Percentiles rank a stretch among this genome's conserved stretches.
These are phyloP conservation scores for Junonia oenone DNA, from an alignment of 2,888 invertebrate genomes.

Conservation along the genomic window DNA sequence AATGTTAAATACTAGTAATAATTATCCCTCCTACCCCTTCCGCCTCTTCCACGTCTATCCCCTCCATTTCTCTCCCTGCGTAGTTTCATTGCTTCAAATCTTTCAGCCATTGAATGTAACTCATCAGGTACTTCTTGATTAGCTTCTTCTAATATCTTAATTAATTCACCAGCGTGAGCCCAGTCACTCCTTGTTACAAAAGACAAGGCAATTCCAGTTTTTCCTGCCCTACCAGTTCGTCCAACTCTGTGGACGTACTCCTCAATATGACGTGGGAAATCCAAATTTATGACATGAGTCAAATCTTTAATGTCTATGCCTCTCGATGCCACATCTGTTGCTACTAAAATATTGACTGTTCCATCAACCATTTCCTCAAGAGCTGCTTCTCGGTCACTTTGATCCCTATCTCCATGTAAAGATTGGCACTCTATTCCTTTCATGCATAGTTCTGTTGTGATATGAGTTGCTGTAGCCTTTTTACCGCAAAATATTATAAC, in stretches of 20 bases:
- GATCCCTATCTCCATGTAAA: constrained; percentile 94
- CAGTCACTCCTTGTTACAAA: constrained; percentile 90
- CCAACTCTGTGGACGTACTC: constrained; percentile 98
- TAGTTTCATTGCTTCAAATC: constrained; percentile 84
- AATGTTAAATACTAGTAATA: constrained; percentile 40
- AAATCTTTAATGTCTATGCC: constrained; percentile 95
- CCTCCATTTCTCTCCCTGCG: constrained; percentile 78
- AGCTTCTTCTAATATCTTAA: constrained; percentile 92
- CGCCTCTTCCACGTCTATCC: constrained; percentile 48
- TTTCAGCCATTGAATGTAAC: constrained; percentile 85
- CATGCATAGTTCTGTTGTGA: constrained; percentile 88
- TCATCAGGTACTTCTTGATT: constrained; percentile 90
- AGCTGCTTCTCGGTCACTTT: constrained; percentile 87
- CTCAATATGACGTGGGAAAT: constrained; percentile 96
- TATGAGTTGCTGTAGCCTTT: constrained; percentile 89
- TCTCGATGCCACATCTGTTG: constrained; percentile 96
- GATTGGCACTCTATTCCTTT: constrained; percentile 85
- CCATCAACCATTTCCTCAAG: constrained; percentile 90
- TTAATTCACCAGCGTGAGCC: constrained; percentile 89
- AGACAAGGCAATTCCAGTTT: constrained; percentile 89
- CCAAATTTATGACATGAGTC: constrained; percentile 94
- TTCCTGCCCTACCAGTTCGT: constrained; percentile 95
- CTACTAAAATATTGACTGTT: constrained; percentile 89
- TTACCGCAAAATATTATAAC: constrained; percentile 94
- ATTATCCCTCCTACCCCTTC: constrained; percentile 48